Conservation (phyloP, 2,888 invertebrate species). For the Microdon myrmicae region DNA sequence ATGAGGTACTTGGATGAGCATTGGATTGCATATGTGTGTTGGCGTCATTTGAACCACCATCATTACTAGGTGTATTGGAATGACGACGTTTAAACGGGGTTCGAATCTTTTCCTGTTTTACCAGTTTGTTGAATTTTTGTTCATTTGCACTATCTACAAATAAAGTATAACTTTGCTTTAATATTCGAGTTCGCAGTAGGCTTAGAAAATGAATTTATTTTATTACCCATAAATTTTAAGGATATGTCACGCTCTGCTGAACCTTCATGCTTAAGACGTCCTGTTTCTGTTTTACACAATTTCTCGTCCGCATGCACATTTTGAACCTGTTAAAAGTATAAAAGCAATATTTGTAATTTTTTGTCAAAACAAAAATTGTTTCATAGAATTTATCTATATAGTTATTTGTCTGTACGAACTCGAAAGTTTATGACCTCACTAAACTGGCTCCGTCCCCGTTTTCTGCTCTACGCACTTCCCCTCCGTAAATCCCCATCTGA, state of each 20-base stretch:
- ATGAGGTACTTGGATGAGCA: conserved; percentile 6
- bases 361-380: too few relatives aligned
- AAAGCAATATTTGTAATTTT: too few relatives aligned
- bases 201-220: background rate
- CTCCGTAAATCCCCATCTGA: too few relatives aligned
- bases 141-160: conserved; percentile 63
- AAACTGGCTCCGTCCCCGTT: too few relatives aligned
- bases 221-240: conserved; percentile 55
- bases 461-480: too few relatives aligned
- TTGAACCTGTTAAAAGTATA: too few relatives aligned
- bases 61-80: conserved; percentile 60
- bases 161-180: too few relatives aligned
- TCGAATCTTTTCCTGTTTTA: conserved; percentile 65
- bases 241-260: conserved; percentile 57
- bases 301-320: conserved; percentile 1
- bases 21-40: conserved; percentile 8
- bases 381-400: too few relatives aligned
- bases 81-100: conserved; percentile 66
- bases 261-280: conserved; percentile 46
- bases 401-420: too few relatives aligned
- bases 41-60: conserved; percentile 58
- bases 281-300: conserved; percentile 3
- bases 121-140: conserved; percentile 63
- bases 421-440: too few relatives aligned
- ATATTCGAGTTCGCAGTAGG: background rate